Percentiles rank a stretch among this genome's conserved stretches.
These are phyloP conservation scores for Leptinotarsa lineolata DNA, from an alignment of 1,140 invertebrate genomes.

Conservation along the genomic window DNA sequence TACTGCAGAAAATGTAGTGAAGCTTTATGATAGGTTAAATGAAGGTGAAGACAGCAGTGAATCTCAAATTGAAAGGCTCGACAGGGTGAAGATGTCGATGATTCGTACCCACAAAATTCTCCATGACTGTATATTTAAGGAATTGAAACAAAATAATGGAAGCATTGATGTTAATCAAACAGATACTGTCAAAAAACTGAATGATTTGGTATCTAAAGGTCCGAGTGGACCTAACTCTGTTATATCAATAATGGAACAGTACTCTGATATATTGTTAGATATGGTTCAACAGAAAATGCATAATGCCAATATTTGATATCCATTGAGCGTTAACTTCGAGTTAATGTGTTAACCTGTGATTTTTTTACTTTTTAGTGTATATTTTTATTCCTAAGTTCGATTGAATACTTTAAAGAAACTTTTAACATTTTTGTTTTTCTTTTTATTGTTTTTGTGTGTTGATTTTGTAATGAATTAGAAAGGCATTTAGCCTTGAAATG, in stretches of 20 bases:
- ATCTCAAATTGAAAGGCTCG: slow-evolving; percentile 56
- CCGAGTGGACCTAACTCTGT: slow-evolving; percentile 60
- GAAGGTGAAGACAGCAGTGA: slow-evolving; percentile 48
- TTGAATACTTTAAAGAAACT: slow-evolving; percentile 6
- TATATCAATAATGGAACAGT: slow-evolving; percentile 68
- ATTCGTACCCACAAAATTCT: slow-evolving; percentile 62
- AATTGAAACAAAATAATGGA: slow-evolving; percentile 48
- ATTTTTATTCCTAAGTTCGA: slow-evolving; percentile 6
- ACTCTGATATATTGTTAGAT: slow-evolving; percentile 65
- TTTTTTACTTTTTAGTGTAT: slow-evolving; percentile 12
- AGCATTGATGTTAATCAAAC: slow-evolving; percentile 52
- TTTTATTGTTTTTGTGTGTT: background rate
- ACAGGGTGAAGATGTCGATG: slow-evolving; percentile 62
- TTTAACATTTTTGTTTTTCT: slow-evolving; percentile 12
- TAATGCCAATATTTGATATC: slow-evolving; percentile 49
- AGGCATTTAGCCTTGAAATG: background rate
- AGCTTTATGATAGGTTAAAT: slow-evolving; percentile 66
- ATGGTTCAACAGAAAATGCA: slow-evolving; percentile 68
- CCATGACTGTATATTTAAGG: slow-evolving; percentile 50
- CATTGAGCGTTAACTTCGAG: slow-evolving; percentile 32
- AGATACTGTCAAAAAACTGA: slow-evolving; percentile 53
- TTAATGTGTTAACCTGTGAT: slow-evolving; percentile 33
- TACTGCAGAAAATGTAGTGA: slow-evolving; percentile 68
- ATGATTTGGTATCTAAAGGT: slow-evolving; percentile 51
- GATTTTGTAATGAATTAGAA: background rate